These are phyloP conservation scores for Arenaria interpres DNA, from an alignment of 2,113 vertebrate species.

Conservation along the genomic window DNA sequence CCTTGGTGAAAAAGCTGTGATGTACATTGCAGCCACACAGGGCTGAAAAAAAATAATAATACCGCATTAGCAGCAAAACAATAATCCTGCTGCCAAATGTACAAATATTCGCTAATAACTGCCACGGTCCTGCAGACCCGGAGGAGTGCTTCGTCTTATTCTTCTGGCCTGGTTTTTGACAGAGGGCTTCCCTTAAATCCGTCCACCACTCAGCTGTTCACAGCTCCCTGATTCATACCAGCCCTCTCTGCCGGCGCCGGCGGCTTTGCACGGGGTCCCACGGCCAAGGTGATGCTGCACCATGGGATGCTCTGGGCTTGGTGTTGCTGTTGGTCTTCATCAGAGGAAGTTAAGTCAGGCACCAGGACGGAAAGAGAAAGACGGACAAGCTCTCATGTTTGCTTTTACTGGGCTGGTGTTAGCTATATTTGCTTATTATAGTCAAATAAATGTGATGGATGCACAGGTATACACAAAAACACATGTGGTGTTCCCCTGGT, in stretches of 20 bases:
- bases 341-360: not conserved
- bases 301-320: not conserved
- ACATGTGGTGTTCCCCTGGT: not conserved
- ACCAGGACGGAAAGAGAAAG: not conserved
- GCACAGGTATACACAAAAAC: not conserved
- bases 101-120: constrained; percentile 54
- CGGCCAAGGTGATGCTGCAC: not conserved
- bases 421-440: not conserved
- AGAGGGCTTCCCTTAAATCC: constrained; percentile 40
- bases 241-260: not conserved
- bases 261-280: not conserved
- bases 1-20: constrained; percentile 21
- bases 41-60: not conserved
- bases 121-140: not conserved
- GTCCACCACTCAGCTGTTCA: not conserved
- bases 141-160: constrained; percentile 32
- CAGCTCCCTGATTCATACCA: constrained; percentile 23
- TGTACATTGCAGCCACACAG: constrained; percentile 38
- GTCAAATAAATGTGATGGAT: not conserved
- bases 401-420: not conserved
- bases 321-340: not conserved
- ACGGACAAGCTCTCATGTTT: not conserved
- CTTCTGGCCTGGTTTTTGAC: constrained; percentile 6
- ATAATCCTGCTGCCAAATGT: constrained; percentile 62
- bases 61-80: constrained; percentile 45